Evolutionary conservation across 2,113 vertebrate genomes (phyloP).

Genomic region (Actenoides lindsayi): DNA sequence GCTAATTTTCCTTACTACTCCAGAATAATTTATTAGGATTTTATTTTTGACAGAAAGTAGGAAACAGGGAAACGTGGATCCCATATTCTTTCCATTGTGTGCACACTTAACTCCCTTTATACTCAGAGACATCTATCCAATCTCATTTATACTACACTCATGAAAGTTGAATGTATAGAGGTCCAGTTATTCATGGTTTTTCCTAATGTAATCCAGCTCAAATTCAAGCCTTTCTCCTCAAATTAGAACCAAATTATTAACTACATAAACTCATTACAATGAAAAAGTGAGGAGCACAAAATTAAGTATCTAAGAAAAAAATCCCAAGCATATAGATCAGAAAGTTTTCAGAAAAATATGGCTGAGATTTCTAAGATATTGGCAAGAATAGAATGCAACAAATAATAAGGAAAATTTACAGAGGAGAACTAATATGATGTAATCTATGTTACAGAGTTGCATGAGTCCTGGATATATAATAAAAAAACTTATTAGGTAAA

Average conservation of each 20-base stretch:
- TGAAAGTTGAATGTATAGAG: background rate
- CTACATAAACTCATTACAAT: background rate
- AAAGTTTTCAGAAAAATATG: constrained; percentile 21
- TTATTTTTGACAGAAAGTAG: background rate
- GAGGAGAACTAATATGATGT: background rate
- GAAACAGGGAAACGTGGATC: background rate
- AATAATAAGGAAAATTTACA: background rate
- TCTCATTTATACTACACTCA: background rate
- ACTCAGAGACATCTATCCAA: background rate
- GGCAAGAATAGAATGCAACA: background rate
- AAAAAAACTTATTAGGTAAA: background rate
- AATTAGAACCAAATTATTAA: background rate
- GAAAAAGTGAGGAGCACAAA: background rate
- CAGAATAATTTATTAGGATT: background rate
- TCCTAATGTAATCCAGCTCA: background rate
- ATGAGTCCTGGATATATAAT: background rate
- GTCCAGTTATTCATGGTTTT: background rate
- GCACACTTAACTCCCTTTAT: background rate
- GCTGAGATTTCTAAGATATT: background rate
- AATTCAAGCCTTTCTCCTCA: background rate
- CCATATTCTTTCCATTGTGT: background rate
- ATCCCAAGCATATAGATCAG: background rate
- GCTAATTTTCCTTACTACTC: background rate
- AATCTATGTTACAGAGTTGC: background rate
- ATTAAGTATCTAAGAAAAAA: background rate